Evolutionary conservation across 2,888 invertebrate genomes (phyloP), one percentile per base, ranked within the genome.

Genomic region (Electrophaes corylata): DNA sequence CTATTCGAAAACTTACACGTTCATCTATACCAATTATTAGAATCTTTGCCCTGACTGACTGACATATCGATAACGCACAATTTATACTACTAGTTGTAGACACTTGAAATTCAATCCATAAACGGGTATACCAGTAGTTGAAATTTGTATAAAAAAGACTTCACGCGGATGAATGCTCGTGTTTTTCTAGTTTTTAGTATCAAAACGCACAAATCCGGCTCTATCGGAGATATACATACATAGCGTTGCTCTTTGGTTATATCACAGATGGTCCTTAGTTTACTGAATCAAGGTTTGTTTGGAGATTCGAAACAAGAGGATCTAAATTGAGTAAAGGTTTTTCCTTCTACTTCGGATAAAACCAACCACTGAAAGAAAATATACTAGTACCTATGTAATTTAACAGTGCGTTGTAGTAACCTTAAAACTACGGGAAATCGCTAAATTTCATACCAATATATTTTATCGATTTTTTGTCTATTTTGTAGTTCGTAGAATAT

Each of bases 211-310:
- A 11, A 40, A n/a, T 20, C 23, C 6, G 12, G 23, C 51, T 51
- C 43, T 26, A 44, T 44, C 18, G 37, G 6, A 44, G 16, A 3
- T 10, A 31, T 1, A 8, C 10, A 16, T 4, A 50, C 5, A 1
- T 10, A 26, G 18, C 16, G 16, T 35, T 51, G 33, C 23, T 52
- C 44, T 18, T 37, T 44, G 37, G 12, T 29, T 44, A 35, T 44
- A 43, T 44, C 12, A 44, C 26, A 52, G 44, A 37, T 37, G 37
- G 35, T 11, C 37, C 18, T 45, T 43, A 33, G 37, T 44, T 37
- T 44, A 44, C 50, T 23, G 35, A 50, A 50, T 50, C 20, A 39
- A 48, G 48, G 23, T 48, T 37, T 26, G 48, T 40, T 49, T 40
- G 18, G 39, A 29, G 37, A 39, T 48, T 37, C 39, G 48, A 31